Conservation (phyloP, 2,797 vertebrate species). For the Tangara arthus region DNA sequence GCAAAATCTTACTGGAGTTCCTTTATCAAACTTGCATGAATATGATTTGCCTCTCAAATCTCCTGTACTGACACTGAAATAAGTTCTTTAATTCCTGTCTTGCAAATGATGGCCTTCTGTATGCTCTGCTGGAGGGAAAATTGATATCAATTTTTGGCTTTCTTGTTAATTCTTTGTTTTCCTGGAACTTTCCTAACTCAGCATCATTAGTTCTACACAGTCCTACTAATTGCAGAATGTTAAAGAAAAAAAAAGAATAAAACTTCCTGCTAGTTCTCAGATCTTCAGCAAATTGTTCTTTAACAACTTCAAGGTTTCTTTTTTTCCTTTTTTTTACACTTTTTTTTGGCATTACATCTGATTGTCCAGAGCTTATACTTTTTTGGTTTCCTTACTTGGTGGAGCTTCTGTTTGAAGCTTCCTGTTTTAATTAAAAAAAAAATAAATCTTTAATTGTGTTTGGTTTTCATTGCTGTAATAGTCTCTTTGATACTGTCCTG, state of each 20-base stretch:
- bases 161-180: not conserved
- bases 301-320: not conserved
- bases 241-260: not conserved
- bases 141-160: not conserved
- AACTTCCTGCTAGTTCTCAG: rapidly evolving
- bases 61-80: not conserved
- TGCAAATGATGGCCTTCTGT: not conserved
- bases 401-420: not conserved
- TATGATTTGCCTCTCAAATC: not conserved
- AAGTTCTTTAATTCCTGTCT: not conserved
- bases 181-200: not conserved
- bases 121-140: not conserved
- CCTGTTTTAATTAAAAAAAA: not conserved
- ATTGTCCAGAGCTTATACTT: not conserved
- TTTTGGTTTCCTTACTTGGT: not conserved
- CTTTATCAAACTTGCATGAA: not conserved
- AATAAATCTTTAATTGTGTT: not conserved
- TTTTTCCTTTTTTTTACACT: not conserved
- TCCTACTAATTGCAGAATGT: not conserved
- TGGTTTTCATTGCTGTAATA: not conserved
- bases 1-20: not conserved
- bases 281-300: not conserved
- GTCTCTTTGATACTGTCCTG: not conserved
- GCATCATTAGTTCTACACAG: not conserved
- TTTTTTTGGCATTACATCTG: not conserved